Evolutionary conservation across 1,140 invertebrate genomes (phyloP).

Genomic region (Neuroterus valhalla): DNA sequence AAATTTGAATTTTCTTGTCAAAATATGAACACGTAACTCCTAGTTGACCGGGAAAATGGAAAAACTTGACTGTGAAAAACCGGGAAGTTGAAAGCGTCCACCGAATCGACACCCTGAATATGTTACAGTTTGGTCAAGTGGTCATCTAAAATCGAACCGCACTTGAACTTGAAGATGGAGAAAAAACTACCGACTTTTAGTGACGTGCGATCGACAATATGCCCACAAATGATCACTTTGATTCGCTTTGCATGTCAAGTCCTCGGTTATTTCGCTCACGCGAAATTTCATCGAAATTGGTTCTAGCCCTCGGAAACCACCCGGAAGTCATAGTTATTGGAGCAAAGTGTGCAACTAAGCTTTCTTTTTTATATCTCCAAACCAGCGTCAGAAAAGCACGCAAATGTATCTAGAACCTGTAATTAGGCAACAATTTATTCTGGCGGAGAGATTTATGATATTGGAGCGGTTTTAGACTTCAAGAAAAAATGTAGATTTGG

Average conservation of each 20-base stretch:
- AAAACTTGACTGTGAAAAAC: too few relatives aligned
- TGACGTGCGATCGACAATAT: background rate
- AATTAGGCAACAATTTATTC: background rate
- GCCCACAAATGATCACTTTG: background rate
- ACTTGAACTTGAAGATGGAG: too few relatives aligned
- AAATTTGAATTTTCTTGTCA: too few relatives aligned
- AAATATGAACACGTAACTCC: too few relatives aligned
- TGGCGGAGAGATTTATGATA: background rate
- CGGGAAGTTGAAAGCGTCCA: too few relatives aligned
- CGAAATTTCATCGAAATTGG: slow-evolving; percentile 22
- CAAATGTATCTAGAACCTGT: slow-evolving; percentile 5
- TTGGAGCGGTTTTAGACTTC: background rate
- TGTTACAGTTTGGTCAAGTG: too few relatives aligned
- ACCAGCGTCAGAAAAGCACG: background rate
- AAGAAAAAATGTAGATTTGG: background rate
- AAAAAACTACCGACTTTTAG: background rate
- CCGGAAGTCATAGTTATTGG: background rate
- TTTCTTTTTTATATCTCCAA: slow-evolving; percentile 4
- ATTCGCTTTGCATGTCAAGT: slow-evolving; percentile 6
- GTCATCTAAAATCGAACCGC: background rate
- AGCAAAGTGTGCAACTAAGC: background rate
- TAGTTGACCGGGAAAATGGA: too few relatives aligned
- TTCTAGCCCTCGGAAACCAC: background rate
- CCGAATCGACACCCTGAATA: too few relatives aligned
- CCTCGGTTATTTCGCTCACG: background rate